Evolutionary conservation across 1,140 invertebrate species (phyloP).

Genomic region (Lerema accius): DNA sequence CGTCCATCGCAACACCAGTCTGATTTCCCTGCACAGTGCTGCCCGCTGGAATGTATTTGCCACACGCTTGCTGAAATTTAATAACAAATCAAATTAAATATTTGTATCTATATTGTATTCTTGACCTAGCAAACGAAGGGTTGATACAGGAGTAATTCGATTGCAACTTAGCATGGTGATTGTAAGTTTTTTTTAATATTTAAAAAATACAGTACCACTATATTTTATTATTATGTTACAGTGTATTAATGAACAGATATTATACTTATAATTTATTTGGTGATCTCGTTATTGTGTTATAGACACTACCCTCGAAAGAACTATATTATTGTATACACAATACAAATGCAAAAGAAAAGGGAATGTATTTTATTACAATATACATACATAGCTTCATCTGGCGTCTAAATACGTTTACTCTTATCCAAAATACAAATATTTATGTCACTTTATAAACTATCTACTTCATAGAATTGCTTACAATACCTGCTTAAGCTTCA

Average conservation of each 20-base stretch:
- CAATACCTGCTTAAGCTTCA: conserved; percentile 36
- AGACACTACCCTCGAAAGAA: no score
- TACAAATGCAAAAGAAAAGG: conserved; percentile 1
- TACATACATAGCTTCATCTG: background rate
- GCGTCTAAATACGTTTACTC: background rate
- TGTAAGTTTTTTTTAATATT: no score
- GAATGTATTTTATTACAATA: background rate
- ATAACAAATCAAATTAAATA: conserved; percentile 31
- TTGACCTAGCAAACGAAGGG: background rate
- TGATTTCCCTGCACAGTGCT: conserved; percentile 89
- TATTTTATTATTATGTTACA: no score
- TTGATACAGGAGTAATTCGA: background rate
- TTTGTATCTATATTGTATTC: background rate
- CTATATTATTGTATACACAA: no score
- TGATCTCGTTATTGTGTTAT: no score
- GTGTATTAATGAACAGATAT: no score
- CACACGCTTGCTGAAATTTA: conserved; percentile 87
- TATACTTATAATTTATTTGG: no score
- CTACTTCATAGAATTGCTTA: conserved; percentile 23
- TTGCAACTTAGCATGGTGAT: no score
- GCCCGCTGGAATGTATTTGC: conserved; percentile 92
- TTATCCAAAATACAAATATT: conserved; percentile 3
- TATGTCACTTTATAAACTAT: conserved; percentile 21
- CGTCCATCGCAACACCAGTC: conserved; percentile 90
- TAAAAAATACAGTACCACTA: no score